Conservation (phyloP, 2,113 vertebrate species). For the Donacobius atricapilla region DNA sequence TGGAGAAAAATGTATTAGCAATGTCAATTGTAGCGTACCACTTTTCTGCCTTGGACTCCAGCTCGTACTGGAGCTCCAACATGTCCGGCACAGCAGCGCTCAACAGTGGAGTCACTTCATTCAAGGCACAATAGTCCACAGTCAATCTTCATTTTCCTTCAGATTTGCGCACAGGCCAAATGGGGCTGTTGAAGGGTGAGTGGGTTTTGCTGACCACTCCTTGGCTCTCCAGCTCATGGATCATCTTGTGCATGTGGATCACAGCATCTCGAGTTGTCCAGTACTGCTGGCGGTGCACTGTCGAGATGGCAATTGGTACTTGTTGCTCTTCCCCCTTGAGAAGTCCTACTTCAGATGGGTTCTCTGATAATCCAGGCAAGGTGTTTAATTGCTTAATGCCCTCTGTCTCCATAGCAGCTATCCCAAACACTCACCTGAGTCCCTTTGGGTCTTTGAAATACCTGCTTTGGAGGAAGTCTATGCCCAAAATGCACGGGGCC, state of each 20-base stretch:
- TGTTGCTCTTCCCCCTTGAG: too few relatives aligned
- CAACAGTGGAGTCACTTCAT: not conserved
- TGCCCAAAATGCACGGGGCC: not conserved
- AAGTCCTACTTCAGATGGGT: too few relatives aligned
- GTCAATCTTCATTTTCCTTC: not conserved
- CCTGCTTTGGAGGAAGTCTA: not conserved
- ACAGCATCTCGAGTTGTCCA: not conserved
- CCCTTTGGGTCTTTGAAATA: not conserved
- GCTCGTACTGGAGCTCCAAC: too few relatives aligned
- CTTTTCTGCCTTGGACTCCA: too few relatives aligned
- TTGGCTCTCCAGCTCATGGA: not conserved
- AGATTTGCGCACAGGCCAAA: not conserved
- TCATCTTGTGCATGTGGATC: not conserved
- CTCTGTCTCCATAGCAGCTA: too few relatives aligned
- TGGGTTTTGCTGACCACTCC: not conserved
- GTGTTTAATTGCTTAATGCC: too few relatives aligned
- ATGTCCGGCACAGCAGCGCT: not conserved
- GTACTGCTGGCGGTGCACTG: not conserved
- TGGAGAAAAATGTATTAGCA: not conserved
- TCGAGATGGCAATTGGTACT: not conserved
- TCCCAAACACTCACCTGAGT: too few relatives aligned
- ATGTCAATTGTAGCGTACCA: too few relatives aligned
- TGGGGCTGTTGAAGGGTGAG: not conserved
- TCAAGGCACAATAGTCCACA: not conserved
- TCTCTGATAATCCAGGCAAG: too few relatives aligned